Percentiles rank a stretch among this genome's conserved stretches.
Conservation (phyloP, 2,113 vertebrate species). For the Ancistrus triradiatus region DNA sequence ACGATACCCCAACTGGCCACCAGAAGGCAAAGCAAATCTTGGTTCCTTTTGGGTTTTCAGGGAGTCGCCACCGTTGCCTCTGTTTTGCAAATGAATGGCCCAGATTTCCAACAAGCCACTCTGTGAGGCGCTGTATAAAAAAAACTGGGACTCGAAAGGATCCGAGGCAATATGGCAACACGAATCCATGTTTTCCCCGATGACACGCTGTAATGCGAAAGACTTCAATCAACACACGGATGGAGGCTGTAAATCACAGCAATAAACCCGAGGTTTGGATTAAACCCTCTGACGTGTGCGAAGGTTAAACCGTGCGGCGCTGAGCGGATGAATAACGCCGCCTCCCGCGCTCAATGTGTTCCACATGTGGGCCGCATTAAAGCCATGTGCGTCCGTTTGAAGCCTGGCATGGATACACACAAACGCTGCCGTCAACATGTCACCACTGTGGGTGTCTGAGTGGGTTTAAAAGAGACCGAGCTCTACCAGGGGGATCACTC, state of each 20-base stretch:
- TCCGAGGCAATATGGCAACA: neutral
- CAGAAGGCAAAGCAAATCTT: too few relatives aligned
- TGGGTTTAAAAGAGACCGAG: neutral
- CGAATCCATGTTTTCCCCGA: too few relatives aligned
- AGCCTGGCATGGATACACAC: slow-evolving; percentile 41
- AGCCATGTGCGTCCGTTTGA: slow-evolving; percentile 31
- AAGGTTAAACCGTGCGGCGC: slow-evolving; percentile 23
- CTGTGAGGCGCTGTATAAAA: neutral
- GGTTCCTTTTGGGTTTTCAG: neutral
- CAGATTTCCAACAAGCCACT: neutral
- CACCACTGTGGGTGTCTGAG: slow-evolving; percentile 20
- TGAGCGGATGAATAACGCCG: slow-evolving; percentile 26
- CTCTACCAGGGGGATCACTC: slow-evolving; percentile 1
- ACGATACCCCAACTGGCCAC: too few relatives aligned
- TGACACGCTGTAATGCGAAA: too few relatives aligned
- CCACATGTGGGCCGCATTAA: slow-evolving; percentile 43
- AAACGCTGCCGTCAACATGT: slow-evolving; percentile 34
- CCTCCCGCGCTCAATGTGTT: slow-evolving; percentile 30
- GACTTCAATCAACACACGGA: neutral
- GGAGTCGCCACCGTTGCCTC: neutral
- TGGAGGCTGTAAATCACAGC: neutral
- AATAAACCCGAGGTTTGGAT: slow-evolving; percentile 14
- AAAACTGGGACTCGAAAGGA: neutral
- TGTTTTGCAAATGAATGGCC: neutral
- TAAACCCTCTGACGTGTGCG: slow-evolving; percentile 26